These are phyloP conservation scores for Lordiphosa fenestrarum DNA, from an alignment of 2,888 invertebrate genomes.

Conservation along the genomic window DNA sequence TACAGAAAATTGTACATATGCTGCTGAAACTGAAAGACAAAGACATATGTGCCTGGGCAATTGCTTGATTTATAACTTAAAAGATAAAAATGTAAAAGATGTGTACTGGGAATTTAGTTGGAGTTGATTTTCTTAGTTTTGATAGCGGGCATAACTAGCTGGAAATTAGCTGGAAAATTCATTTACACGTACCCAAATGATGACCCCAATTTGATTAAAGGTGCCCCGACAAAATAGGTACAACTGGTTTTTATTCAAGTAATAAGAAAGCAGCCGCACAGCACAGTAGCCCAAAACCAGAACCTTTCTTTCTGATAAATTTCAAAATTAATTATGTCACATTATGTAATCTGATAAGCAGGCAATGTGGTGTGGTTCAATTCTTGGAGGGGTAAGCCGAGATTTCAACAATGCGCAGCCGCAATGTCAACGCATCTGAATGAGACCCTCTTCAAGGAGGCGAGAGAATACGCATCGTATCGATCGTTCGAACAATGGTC, in stretches of 20 bases:
- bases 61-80: constrained; percentile 66
- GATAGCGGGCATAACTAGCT: constrained; percentile 23
- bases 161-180: constrained; percentile 60
- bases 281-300: constrained; percentile 6
- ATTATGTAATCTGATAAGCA: constrained; percentile 79
- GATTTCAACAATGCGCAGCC: constrained; percentile 52
- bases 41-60: constrained; percentile 47
- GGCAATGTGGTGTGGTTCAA: constrained; percentile 37
- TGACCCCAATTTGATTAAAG: constrained; percentile 62
- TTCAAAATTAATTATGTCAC: constrained; percentile 80
- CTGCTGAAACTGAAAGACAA: constrained; percentile 15
- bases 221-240: not conserved
- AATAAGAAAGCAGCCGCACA: constrained; percentile 12
- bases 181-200: constrained; percentile 55
- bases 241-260: constrained; percentile 15
- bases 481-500: constrained; percentile 9
- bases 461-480: constrained; percentile 6
- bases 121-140: constrained; percentile 24
- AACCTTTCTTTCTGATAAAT: constrained; percentile 36
- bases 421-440: constrained; percentile 47
- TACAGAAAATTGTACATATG: constrained; percentile 46
- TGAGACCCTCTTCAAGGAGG: constrained; percentile 10
- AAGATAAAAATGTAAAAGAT: constrained; percentile 45
- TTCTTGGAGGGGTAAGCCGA: constrained; percentile 32
- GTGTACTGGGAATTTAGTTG: constrained; percentile 2